Percentiles rank a stretch among this genome's conserved stretches.
Evolutionary conservation across 2,113 vertebrate species (phyloP).

Genomic region (Acinonyx jubatus): DNA sequence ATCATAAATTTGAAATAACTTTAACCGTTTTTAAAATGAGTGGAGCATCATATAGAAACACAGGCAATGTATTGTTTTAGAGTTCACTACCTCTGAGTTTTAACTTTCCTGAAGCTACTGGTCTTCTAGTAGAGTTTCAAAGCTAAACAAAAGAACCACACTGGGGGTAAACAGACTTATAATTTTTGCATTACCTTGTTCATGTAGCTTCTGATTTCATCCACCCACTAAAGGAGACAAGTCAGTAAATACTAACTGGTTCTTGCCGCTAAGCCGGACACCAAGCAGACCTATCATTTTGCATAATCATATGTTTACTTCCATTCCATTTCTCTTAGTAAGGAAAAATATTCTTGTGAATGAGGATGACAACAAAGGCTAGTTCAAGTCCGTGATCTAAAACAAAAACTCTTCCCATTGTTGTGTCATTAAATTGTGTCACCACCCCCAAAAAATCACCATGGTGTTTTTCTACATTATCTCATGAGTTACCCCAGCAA

Average conservation of each 20-base stretch:
- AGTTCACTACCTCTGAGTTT: background rate
- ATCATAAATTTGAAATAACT: conserved; percentile 49
- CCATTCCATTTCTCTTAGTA: conserved; percentile 30
- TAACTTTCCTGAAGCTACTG: conserved; percentile 29
- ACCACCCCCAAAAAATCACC: background rate
- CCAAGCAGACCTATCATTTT: conserved; percentile 53
- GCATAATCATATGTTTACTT: conserved; percentile 18
- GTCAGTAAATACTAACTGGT: conserved; percentile 11
- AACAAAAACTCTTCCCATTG: background rate
- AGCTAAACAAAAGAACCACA: background rate
- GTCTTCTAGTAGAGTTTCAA: conserved; percentile 28
- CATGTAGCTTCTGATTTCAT: conserved; percentile 26
- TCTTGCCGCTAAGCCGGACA: conserved; percentile 22
- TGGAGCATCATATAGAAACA: background rate
- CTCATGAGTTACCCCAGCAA: background rate
- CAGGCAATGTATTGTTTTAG: background rate
- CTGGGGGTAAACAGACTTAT: background rate
- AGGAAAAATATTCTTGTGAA: conserved; percentile 45
- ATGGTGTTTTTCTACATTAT: conserved; percentile 36
- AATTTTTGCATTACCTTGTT: conserved; percentile 38
- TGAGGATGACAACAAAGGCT: background rate
- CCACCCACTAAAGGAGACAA: conserved; percentile 40
- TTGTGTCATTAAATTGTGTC: conserved; percentile 41
- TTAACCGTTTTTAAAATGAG: background rate
- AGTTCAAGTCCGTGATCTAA: background rate